phyloP scores from a whole-genome alignment of 2,797 vertebrate species.

The Antrozous pallidus region DNA sequence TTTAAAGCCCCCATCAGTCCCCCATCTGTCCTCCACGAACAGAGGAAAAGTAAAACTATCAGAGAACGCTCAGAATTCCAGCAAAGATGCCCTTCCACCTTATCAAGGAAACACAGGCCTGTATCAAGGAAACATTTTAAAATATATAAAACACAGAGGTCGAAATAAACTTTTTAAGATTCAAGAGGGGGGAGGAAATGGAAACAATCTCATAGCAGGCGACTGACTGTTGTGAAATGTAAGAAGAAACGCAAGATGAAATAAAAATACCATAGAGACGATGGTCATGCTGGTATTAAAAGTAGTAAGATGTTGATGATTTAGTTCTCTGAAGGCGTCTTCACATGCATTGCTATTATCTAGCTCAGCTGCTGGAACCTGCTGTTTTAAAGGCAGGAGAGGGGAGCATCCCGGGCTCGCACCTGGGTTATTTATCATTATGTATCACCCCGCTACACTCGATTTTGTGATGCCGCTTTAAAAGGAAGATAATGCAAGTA shows the following conservation, averaged over 20 bases:
- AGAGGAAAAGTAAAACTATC: background rate
- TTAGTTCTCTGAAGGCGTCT: conserved; percentile 79
- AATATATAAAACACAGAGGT: conserved; percentile 60
- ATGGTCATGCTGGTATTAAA: conserved; percentile 81
- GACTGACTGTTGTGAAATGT: conserved; percentile 62
- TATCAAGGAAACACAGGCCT: conserved; percentile 45
- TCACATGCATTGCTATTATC: conserved; percentile 82
- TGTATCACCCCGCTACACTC: conserved; percentile 84
- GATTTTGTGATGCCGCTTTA: conserved; percentile 94
- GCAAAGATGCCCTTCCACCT: conserved; percentile 55
- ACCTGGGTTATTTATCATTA: conserved; percentile 90
- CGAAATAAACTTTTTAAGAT: conserved; percentile 73
- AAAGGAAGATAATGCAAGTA: conserved; percentile 94
- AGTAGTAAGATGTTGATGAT: conserved; percentile 82
- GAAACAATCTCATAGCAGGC: conserved; percentile 56
- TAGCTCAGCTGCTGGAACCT: conserved; percentile 84
- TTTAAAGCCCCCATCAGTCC: background rate
- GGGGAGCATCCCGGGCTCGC: conserved; percentile 81
- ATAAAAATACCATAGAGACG: conserved; percentile 76
- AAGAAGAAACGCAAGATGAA: conserved; percentile 79
- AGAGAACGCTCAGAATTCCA: background rate
- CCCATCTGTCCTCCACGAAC: accelerated
- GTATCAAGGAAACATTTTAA: conserved; percentile 59
- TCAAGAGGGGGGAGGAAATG: conserved; percentile 39
- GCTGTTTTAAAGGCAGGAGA: conserved; percentile 85